Percentiles rank a stretch among this genome's conserved stretches.
These are phyloP conservation scores for Leptestheria dahalacensis DNA, from an alignment of 1,140 invertebrate species.

Conservation along the genomic window DNA sequence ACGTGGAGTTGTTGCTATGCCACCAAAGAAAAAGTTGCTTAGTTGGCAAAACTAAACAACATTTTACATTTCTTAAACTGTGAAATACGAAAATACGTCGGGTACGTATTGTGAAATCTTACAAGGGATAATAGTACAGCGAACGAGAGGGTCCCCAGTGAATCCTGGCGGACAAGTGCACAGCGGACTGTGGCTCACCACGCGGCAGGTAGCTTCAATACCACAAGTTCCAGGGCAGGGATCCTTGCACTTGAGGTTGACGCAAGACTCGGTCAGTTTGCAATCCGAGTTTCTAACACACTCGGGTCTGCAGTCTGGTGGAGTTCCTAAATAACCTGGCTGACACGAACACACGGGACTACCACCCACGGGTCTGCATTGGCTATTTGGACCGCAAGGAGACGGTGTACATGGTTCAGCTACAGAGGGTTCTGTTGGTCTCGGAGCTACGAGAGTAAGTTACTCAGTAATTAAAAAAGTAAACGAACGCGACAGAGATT, in stretches of 20 bases:
- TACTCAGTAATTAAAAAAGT: too few species aligned
- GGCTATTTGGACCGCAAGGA: slow-evolving; percentile 56
- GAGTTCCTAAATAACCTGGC: slow-evolving; percentile 57
- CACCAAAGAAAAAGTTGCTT: not conserved
- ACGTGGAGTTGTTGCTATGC: slow-evolving; percentile 11
- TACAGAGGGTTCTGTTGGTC: not conserved
- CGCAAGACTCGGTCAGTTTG: slow-evolving; percentile 44
- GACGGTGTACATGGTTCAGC: slow-evolving; percentile 41
- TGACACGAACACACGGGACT: slow-evolving; percentile 57
- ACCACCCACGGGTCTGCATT: slow-evolving; percentile 58
- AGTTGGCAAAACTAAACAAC: slow-evolving; percentile 15
- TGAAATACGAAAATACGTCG: too few species aligned
- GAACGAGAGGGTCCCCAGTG: slow-evolving; percentile 42
- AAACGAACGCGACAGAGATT: not conserved
- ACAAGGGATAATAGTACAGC: slow-evolving; percentile 39
- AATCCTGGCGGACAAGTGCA: slow-evolving; percentile 49
- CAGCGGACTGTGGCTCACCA: slow-evolving; percentile 58
- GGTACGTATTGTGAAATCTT: too few species aligned
- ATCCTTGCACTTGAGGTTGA: slow-evolving; percentile 54
- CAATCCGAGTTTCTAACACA: slow-evolving; percentile 73
- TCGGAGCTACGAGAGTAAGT: not conserved
- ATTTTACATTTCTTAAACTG: slow-evolving; percentile 32
- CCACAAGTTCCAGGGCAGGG: slow-evolving; percentile 70
- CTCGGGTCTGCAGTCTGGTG: slow-evolving; percentile 55
- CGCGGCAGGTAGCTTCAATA: slow-evolving; percentile 45